Conservation (phyloP, 2,888 invertebrate species). For the Epiblema foenella region DNA sequence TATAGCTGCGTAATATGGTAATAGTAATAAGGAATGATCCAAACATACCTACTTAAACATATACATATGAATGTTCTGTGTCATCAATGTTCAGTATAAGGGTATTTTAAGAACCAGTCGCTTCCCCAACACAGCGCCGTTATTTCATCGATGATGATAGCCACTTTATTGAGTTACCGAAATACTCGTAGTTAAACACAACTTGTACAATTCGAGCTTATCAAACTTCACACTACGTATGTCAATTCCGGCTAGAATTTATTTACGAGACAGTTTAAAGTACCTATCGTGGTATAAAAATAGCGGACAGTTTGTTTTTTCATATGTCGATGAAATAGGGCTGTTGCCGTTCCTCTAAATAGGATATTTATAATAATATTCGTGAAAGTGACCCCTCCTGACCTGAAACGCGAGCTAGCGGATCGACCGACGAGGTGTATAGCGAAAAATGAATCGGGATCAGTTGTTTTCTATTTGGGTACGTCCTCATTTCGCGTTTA, state of each 20-base stretch:
- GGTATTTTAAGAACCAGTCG: conserved; percentile 49
- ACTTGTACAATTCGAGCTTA: conserved; percentile 19
- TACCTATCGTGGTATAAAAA: not conserved
- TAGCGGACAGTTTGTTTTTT: conserved; percentile 27
- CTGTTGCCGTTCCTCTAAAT: conserved; percentile 58
- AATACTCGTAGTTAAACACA: not conserved
- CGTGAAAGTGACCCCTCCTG: conserved; percentile 54
- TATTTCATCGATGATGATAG: conserved; percentile 47
- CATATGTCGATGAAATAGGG: conserved; percentile 57
- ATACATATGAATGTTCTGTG: conserved; percentile 60
- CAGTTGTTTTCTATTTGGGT: conserved; percentile 9
- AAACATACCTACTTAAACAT: conserved; percentile 52
- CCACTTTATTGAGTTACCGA: not conserved
- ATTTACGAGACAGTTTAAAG: not conserved
- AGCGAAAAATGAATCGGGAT: conserved; percentile 42
- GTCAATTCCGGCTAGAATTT: not conserved
- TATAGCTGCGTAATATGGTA: conserved; percentile 57
- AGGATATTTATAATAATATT: conserved; percentile 51
- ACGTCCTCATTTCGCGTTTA: not conserved
- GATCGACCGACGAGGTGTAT: conserved; percentile 55
- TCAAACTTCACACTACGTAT: not conserved
- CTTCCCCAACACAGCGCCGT: conserved; percentile 49
- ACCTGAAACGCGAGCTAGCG: conserved; percentile 59
- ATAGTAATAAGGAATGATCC: conserved; percentile 59
- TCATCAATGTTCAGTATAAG: conserved; percentile 58